Evolutionary conservation across 2,113 vertebrate genomes (phyloP).

Genomic region (Pachycephala philippinensis): DNA sequence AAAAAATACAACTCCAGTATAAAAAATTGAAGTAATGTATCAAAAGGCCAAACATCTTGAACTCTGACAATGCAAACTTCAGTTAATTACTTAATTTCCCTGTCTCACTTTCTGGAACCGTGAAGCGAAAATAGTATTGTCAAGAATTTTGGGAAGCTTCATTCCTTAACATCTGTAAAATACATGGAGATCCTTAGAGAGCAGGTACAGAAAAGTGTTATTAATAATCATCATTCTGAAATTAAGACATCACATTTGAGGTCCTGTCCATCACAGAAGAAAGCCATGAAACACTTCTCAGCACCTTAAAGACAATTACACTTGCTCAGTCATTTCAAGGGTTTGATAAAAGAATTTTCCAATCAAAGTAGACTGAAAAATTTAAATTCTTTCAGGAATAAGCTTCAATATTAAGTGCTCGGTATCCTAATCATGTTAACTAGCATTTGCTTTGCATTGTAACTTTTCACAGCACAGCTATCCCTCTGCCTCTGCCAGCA

Average conservation of each 20-base stretch:
- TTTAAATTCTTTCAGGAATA: not conserved
- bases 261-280: not conserved
- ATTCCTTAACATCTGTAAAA: not conserved
- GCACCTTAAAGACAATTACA: not conserved
- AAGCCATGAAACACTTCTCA: not conserved
- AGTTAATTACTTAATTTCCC: not conserved
- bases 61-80: not conserved
- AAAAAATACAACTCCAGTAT: not conserved
- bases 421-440: not conserved
- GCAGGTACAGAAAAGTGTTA: not conserved
- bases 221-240: not conserved
- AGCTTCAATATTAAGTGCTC: not conserved
- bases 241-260: slow-evolving; percentile 1
- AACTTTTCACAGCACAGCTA: not conserved
- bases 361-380: slow-evolving; percentile 3
- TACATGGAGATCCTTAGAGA: not conserved
- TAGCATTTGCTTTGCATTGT: not conserved
- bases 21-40: not conserved
- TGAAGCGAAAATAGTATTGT: not conserved
- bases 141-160: not conserved
- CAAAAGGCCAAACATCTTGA: not conserved
- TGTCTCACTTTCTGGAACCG: not conserved
- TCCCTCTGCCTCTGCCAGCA: not conserved
- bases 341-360: not conserved
- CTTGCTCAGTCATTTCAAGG: not conserved